phyloP scores from a whole-genome alignment of 2,113 vertebrate species.

The Platichthys stellatus region DNA sequence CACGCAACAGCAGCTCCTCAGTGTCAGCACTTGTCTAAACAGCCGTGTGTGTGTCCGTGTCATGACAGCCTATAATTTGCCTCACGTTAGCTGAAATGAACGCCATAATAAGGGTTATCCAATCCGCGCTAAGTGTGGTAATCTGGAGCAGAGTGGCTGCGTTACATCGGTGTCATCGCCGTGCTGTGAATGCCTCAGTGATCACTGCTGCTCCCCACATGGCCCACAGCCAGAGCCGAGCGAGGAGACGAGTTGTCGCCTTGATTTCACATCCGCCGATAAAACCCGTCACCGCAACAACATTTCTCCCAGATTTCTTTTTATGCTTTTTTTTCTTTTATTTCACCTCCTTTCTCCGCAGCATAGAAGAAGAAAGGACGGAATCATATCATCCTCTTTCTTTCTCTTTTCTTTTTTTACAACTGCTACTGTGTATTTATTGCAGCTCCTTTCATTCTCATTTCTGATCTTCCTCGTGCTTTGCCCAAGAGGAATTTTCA shows the following conservation, averaged over 20 bases:
- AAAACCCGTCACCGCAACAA: constrained; percentile 25
- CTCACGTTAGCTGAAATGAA: constrained; percentile 66
- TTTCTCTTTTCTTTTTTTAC: constrained; percentile 32
- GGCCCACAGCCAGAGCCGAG: constrained; percentile 49
- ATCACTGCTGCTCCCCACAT: constrained; percentile 37
- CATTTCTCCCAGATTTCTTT: constrained; percentile 29
- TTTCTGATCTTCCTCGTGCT: constrained; percentile 59
- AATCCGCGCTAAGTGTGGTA: constrained; percentile 69
- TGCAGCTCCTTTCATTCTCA: constrained; percentile 64
- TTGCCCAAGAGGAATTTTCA: constrained; percentile 61
- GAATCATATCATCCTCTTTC: constrained; percentile 12
- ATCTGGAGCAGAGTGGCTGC: constrained; percentile 61
- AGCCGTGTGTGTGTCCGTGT: constrained; percentile 42
- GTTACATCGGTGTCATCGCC: constrained; percentile 54
- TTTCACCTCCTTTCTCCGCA: constrained; percentile 21
- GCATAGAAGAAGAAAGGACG: constrained; percentile 13
- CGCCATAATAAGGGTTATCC: constrained; percentile 69
- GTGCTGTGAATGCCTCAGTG: constrained; percentile 65
- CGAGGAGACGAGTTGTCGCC: constrained; percentile 33
- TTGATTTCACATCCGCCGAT: constrained; percentile 42
- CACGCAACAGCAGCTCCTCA: constrained; percentile 53
- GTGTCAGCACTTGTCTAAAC: constrained; percentile 73
- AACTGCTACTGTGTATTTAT: constrained; percentile 53
- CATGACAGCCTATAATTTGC: constrained; percentile 72
- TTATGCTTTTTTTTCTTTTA: constrained; percentile 16